Base-by-base conservation (phyloP, 2,113 vertebrate species). In the Phalacrocorax carbo region DNA sequence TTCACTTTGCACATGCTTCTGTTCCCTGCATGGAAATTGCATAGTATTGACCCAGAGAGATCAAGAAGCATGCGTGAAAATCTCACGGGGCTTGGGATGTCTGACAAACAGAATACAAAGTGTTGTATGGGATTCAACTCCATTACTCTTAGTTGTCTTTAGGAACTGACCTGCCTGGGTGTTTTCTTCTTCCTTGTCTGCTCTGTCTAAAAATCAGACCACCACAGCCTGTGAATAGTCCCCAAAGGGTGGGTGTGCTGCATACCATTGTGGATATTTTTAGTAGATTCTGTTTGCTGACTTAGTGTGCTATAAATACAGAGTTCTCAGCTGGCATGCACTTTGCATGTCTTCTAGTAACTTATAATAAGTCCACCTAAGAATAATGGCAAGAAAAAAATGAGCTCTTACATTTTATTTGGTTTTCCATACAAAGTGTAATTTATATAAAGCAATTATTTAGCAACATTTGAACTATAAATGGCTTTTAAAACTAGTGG, bases 221-320 rank as follows among this genome's bases (percentile, higher is more conserved):
- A 96, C 96, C 92, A 14, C 58, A 90, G 94, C 15, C 44, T 80
- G 80, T 82, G 92, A 34, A 48, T 40, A 49, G 91, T 94, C 92
- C 86, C 94, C 66, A 46, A 89, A 93, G 93, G 79, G 73, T 89
- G 92, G 94, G 88, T 84, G 91, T 96, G 94, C 86, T 95, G 94
- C 94, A 95, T 96, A 76, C 95, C 95, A 34, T 49, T 38, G 4
- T 91, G 77, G 97, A 42, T 96, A 96, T 97, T 97, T 97, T 96
- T 97, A 97, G 96, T 54, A 80, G 77, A 30, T 94, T 96, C 73
- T 94, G 83, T 94, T 96, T 97, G 94, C 96, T 89, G 91, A 96
- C 96, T 96, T 93, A 89, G 61, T 38, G 86, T 65, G 86, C 96
- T 96, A 95, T 96, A 97, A 96, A 96, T 97, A 96, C 70, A n/a